Evolutionary conservation across 2,113 vertebrate species (phyloP).

Genomic region (Clarias macrocephalus): DNA sequence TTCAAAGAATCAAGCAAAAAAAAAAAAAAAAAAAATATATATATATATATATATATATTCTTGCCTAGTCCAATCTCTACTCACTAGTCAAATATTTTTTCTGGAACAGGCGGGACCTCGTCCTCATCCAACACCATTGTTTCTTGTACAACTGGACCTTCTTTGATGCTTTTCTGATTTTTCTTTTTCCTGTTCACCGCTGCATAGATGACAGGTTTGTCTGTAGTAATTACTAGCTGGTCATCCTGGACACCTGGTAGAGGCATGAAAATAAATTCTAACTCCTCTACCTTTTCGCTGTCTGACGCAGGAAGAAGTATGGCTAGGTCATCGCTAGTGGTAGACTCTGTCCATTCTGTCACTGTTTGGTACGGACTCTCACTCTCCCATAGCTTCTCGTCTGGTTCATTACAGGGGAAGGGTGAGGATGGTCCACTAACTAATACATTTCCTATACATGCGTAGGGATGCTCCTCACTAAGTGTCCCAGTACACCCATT

Average conservation of each 20-base stretch:
- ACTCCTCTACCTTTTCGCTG: neutral
- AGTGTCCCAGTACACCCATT: neutral
- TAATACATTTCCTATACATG: conserved; percentile 10
- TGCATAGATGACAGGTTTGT: conserved; percentile 40
- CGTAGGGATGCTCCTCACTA: conserved; percentile 45
- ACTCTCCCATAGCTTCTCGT: neutral
- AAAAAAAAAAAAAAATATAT: too few species aligned
- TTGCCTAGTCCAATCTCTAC: neutral
- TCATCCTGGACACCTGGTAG: neutral
- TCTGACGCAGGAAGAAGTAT: neutral
- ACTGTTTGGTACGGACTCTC: conserved; percentile 37
- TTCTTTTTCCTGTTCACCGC: conserved; percentile 50
- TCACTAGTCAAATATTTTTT: conserved; percentile 29
- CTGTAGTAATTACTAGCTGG: neutral
- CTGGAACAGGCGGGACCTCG: conserved; percentile 35
- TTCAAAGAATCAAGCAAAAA: too few species aligned
- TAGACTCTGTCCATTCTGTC: neutral
- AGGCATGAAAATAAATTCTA: neutral
- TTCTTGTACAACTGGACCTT: neutral
- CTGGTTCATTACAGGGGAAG: neutral
- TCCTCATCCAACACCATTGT: neutral
- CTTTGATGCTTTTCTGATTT: neutral
- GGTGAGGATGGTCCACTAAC: neutral
- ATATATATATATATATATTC: too few species aligned
- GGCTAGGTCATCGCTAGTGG: neutral